A percentile compares a stretch with the other conserved stretches of the same genome.
These are phyloP conservation scores for Cactoblastis cactorum DNA, from an alignment of 2,888 invertebrate genomes.

Conservation along the genomic window DNA sequence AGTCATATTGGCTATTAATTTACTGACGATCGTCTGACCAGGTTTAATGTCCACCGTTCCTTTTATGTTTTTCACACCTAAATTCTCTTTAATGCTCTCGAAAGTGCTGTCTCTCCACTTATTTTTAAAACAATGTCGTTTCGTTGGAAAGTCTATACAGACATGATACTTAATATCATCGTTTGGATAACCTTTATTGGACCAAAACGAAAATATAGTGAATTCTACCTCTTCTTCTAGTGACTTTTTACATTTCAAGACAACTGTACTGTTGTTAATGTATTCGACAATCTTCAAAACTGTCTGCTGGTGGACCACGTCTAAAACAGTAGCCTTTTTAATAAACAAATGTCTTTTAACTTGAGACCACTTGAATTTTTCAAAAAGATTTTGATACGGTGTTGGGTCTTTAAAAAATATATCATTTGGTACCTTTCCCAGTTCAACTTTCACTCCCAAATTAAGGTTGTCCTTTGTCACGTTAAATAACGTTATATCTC, in stretches of 20 bases:
- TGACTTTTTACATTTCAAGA: conserved; percentile 28
- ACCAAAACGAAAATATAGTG: conserved; percentile 42
- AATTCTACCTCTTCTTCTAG: conserved; percentile 38
- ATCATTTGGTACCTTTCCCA: conserved; percentile 48
- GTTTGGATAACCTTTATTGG: conserved; percentile 35
- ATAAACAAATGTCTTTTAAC: conserved; percentile 38
- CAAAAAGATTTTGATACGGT: conserved; percentile 41
- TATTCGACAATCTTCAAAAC: conserved; percentile 36
- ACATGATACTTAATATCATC: conserved; percentile 40
- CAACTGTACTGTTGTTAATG: conserved; percentile 44
- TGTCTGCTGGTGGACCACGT: conserved; percentile 39
- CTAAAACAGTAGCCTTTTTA: conserved; percentile 36
- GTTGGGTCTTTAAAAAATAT: conserved; percentile 58
- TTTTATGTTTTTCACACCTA: conserved; percentile 32
- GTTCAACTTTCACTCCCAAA: conserved; percentile 40
- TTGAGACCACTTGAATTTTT: conserved; percentile 49
- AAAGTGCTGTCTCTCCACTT: conserved; percentile 44
- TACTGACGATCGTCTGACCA: conserved; percentile 35
- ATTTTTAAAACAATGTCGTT: conserved; percentile 33
- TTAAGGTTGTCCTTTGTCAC: conserved; percentile 49
- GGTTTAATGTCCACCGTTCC: conserved; percentile 36
- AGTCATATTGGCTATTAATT: conserved; percentile 41
- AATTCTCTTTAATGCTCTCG: conserved; percentile 25
- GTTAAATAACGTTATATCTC: conserved; percentile 49
- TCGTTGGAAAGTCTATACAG: conserved; percentile 32